phyloP scores from a whole-genome alignment of 2,113 vertebrate genomes.

The Pleuronectes platessa region DNA sequence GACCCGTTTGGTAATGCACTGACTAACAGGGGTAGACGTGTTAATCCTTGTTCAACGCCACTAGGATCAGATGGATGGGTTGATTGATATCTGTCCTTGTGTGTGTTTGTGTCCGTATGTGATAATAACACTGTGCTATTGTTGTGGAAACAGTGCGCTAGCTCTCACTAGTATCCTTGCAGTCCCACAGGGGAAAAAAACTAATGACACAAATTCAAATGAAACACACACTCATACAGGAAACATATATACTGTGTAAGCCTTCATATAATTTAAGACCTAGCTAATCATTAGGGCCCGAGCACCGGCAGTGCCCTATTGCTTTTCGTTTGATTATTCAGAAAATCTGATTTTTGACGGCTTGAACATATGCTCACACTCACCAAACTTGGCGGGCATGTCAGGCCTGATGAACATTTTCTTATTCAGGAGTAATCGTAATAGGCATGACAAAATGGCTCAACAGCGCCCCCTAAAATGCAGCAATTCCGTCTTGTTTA shows the following conservation, averaged over 20 bases:
- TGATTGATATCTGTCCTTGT: conserved; percentile 5
- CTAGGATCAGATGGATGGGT: not conserved
- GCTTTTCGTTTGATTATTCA: too few relatives aligned
- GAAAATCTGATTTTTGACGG: too few relatives aligned
- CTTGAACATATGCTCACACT: too few relatives aligned
- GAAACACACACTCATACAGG: not conserved
- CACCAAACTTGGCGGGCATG: too few relatives aligned
- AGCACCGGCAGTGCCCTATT: too few relatives aligned
- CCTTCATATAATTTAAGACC: not conserved
- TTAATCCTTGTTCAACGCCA: not conserved
- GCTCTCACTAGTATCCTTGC: not conserved
- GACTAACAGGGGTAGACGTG: too few relatives aligned
- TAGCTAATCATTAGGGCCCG: not conserved
- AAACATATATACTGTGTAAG: not conserved
- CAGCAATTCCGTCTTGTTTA: too few relatives aligned
- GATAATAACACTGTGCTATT: conserved; percentile 37
- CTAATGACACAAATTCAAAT: conserved; percentile 35
- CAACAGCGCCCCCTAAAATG: too few relatives aligned
- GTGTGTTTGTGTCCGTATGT: conserved; percentile 3
- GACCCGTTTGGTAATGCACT: not conserved
- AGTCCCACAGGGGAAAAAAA: conserved; percentile 1
- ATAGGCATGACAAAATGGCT: too few relatives aligned
- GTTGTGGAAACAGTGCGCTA: conserved; percentile 54
- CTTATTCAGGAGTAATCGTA: too few relatives aligned
- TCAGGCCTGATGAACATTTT: too few relatives aligned